Percentiles rank a stretch among this genome's conserved stretches.
phyloP scores from a whole-genome alignment of 2,888 invertebrate species.

The Boloria selene region DNA sequence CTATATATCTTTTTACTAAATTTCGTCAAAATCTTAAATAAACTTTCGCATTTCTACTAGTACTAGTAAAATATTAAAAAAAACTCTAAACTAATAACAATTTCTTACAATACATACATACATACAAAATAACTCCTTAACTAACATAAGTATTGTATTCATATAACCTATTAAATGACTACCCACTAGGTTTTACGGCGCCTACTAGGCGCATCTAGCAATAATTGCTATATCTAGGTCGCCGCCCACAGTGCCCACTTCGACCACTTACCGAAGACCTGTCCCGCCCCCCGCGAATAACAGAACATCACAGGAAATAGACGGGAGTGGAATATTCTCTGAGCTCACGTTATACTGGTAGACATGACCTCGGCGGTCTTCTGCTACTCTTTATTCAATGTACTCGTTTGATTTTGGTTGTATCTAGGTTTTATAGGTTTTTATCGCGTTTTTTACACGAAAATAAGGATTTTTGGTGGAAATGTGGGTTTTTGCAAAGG shows the following conservation, averaged over 20 bases:
- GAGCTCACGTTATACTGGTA: constrained; percentile 34
- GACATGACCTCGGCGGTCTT: constrained; percentile 28
- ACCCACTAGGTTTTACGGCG: constrained; percentile 69
- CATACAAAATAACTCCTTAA: background rate
- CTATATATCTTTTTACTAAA: too few species aligned
- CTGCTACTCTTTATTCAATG: constrained; percentile 20
- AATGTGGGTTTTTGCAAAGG: background rate
- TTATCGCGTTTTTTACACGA: too few species aligned
- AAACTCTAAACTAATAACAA: too few species aligned
- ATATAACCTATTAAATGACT: constrained; percentile 40
- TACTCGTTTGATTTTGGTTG: constrained; percentile 4
- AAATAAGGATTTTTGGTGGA: too few species aligned
- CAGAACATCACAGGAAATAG: constrained; percentile 7
- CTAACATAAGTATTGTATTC: background rate
- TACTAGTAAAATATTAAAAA: too few species aligned
- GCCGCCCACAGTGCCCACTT: constrained; percentile 68
- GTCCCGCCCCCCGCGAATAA: constrained; percentile 34
- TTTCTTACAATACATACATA: background rate
- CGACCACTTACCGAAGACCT: constrained; percentile 52
- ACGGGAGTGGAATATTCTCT: constrained; percentile 16
- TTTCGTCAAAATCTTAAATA: too few species aligned
- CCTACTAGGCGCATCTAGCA: constrained; percentile 74
- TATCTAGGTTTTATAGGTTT: too few species aligned
- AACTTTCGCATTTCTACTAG: too few species aligned
- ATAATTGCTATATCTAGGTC: constrained; percentile 79